phyloP scores from a whole-genome alignment of 2,113 vertebrate species.

The Alces alces region DNA sequence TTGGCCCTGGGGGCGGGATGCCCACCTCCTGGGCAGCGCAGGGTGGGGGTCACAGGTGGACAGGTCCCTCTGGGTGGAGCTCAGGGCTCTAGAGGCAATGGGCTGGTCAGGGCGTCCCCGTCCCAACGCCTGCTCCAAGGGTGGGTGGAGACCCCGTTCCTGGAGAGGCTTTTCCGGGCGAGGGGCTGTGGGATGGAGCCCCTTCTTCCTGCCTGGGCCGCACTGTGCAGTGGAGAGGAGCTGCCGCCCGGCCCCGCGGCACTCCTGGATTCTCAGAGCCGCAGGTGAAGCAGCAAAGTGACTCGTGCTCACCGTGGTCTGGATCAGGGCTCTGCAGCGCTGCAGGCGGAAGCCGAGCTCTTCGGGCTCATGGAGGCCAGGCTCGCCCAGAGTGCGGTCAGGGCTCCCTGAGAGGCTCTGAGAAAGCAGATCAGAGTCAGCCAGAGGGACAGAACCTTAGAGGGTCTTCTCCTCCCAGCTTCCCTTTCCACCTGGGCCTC shows the following conservation, averaged over 20 bases:
- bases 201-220: not conserved
- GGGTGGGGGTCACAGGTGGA: not conserved
- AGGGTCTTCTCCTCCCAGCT: not conserved
- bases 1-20: not conserved
- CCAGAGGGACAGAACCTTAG: fast-evolving
- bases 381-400: slow-evolving; percentile 32
- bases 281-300: not conserved
- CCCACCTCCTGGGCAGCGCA: not conserved
- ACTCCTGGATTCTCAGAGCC: not conserved
- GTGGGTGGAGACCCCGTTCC: not conserved
- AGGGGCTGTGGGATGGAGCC: not conserved
- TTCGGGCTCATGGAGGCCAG: slow-evolving; percentile 24
- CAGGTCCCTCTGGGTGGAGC: not conserved
- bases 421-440: not conserved
- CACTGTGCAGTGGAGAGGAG: not conserved
- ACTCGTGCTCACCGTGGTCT: slow-evolving; percentile 76
- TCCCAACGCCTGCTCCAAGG: not conserved
- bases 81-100: not conserved
- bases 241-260: not conserved
- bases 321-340: slow-evolving; percentile 74
- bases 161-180: fast-evolving
- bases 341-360: slow-evolving; percentile 50
- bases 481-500: not conserved
- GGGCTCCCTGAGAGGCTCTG: slow-evolving; percentile 49
- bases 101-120: not conserved